Conservation (phyloP, 1,140 invertebrate species). For the Drosophila micromelanica region DNA sequence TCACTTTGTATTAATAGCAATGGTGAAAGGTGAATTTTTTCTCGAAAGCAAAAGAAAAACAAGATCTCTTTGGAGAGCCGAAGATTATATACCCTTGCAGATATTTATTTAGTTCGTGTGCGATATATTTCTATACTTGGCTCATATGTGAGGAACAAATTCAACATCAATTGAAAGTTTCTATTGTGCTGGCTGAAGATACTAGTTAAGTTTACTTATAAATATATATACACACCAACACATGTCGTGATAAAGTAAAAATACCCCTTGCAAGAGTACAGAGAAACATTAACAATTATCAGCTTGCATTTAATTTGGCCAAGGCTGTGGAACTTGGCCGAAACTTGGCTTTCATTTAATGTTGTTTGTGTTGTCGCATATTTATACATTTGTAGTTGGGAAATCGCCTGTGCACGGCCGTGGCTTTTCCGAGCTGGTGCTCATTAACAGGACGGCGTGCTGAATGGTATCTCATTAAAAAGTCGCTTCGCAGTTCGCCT, state of each 20-base stretch:
- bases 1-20: conserved; percentile 73
- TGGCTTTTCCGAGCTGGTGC: conserved; percentile 20
- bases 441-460: conserved; percentile 64
- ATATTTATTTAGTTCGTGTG: no score
- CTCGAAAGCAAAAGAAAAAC: conserved; percentile 6
- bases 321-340: conserved; percentile 11
- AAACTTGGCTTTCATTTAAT: conserved; percentile 7
- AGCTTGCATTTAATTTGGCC: not conserved
- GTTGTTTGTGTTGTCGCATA: conserved; percentile 21
- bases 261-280: not conserved
- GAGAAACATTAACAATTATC: not conserved
- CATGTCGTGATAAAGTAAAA: no score
- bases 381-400: conserved; percentile 23
- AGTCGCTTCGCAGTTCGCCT: conserved; percentile 40
- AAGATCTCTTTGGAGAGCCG: not conserved
- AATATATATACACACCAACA: no score
- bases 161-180: no score
- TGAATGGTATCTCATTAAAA: conserved; percentile 76
- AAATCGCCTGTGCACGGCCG: conserved; percentile 5
- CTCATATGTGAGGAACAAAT: no score
- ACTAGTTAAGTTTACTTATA: no score
- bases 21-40: conserved; percentile 10
- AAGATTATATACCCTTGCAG: not conserved
- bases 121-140: no score
- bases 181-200: no score